Conservation (phyloP, 2,113 vertebrate genomes). For the Rhipidura dahli region DNA sequence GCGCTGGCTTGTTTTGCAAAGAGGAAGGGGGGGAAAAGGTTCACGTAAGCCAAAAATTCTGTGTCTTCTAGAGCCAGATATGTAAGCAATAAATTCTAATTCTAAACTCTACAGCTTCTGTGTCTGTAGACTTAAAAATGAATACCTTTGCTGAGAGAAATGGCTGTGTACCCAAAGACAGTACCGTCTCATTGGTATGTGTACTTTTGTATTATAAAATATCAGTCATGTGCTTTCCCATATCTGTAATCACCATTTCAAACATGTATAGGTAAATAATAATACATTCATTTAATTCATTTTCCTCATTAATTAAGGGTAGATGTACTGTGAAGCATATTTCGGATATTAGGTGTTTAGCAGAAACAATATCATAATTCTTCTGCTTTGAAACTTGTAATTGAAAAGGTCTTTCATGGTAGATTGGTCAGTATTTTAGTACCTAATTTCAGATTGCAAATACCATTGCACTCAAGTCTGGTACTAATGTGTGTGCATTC, state of each 20-base stretch:
- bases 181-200: not conserved
- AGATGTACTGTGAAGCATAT: not conserved
- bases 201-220: not conserved
- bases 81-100: not conserved
- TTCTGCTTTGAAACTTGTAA: not conserved
- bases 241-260: not conserved
- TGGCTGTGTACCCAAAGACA: not conserved
- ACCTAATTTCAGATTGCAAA: not conserved
- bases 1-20: not conserved
- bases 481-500: not conserved
- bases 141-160: not conserved
- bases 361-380: not conserved
- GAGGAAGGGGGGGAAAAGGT: not conserved
- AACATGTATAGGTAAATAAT: not conserved
- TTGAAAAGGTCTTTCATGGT: not conserved
- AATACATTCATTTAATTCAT: not conserved
- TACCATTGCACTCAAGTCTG: not conserved
- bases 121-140: not conserved
- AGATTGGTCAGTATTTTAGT: not conserved
- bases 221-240: not conserved
- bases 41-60: not conserved
- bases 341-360: not conserved
- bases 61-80: not conserved
- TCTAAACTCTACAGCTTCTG: not conserved
- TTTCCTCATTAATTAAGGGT: not conserved